Conservation (phyloP, 2,797 vertebrate species). For the Mus caroli region DNA sequence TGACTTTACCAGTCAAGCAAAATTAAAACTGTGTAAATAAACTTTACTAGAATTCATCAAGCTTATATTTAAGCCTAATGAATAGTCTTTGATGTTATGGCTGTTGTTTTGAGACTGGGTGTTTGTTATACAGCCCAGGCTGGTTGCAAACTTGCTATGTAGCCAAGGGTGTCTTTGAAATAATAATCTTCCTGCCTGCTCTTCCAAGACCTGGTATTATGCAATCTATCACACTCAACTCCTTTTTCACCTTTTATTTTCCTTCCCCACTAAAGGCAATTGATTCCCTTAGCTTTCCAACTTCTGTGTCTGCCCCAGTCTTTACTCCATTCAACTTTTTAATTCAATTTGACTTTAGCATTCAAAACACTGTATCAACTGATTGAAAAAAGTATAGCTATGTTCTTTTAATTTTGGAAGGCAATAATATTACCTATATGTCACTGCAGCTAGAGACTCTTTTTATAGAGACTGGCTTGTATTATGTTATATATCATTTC, state of each 20-base stretch:
- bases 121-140: background rate
- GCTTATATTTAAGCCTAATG: background rate
- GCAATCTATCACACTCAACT: background rate
- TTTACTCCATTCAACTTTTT: background rate
- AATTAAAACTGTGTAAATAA: constrained; percentile 10
- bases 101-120: background rate
- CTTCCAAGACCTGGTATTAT: background rate
- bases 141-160: background rate
- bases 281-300: too few relatives aligned
- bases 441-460: background rate
- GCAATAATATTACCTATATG: background rate
- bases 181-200: background rate
- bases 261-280: background rate
- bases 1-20: constrained; percentile 10
- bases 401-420: constrained; percentile 20
- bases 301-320: background rate
- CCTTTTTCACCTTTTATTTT: background rate
- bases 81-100: background rate
- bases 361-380: background rate
- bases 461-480: background rate
- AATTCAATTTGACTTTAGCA: background rate
- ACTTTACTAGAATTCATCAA: background rate
- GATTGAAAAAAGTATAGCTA: background rate
- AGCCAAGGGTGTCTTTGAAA: background rate
- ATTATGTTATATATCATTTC: background rate